A percentile compares a stretch with the other conserved stretches of the same genome.
Conservation (phyloP, 2,888 invertebrate species). For the Helicoverpa assulta region DNA sequence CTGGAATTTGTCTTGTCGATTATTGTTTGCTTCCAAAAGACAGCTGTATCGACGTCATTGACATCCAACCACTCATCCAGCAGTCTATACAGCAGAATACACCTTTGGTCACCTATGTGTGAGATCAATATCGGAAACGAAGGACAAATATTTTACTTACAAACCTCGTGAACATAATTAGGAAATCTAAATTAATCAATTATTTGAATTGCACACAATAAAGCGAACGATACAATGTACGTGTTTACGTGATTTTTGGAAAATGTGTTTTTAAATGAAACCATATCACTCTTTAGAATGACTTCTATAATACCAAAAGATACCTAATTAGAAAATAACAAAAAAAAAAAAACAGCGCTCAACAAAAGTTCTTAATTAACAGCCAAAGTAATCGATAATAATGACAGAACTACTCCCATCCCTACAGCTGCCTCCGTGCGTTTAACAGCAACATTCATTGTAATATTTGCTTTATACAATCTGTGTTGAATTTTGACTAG, state of each 20-base stretch:
- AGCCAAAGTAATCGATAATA: conserved; percentile 30
- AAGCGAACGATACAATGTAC: too few relatives aligned
- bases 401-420: conserved; percentile 27
- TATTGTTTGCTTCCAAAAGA: conserved; percentile 34
- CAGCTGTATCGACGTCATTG: conserved; percentile 28
- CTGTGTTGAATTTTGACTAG: conserved; percentile 56
- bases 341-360: neutral
- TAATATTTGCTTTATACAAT: conserved; percentile 57
- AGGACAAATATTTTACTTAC: neutral
- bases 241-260: too few relatives aligned
- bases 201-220: too few relatives aligned
- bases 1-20: conserved; percentile 52
- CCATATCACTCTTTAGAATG: too few relatives aligned
- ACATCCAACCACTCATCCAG: conserved; percentile 12
- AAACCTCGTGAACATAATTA: too few relatives aligned
- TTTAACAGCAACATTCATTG: conserved; percentile 59
- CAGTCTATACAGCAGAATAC: neutral
- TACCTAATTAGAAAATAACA: neutral
- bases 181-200: too few relatives aligned
- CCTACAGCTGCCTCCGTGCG: conserved; percentile 33
- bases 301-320: too few relatives aligned
- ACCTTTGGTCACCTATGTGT: conserved; percentile 1
- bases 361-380: neutral
- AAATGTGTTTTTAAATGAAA: too few relatives aligned
- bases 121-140: neutral